Conservation (phyloP, 2,888 invertebrate genomes). For the Hyles lineata region DNA sequence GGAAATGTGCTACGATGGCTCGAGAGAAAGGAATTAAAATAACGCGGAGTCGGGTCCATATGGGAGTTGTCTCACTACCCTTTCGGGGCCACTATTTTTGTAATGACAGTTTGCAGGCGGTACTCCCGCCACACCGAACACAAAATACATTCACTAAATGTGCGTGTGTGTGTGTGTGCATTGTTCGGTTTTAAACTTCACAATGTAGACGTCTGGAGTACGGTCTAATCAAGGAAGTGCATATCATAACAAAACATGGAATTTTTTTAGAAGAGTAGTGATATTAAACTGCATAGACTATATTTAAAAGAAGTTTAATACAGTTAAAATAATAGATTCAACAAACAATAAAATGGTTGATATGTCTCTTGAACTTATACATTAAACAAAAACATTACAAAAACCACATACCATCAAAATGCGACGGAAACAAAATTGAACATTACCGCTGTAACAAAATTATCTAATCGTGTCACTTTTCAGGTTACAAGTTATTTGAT, state of each 20-base stretch:
- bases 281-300: no score
- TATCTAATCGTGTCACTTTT: no score
- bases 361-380: no score
- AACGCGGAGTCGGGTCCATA: constrained; percentile 67
- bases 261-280: no score
- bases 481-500: no score
- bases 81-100: constrained; percentile 83
- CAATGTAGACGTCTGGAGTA: background rate
- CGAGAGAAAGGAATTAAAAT: constrained; percentile 71
- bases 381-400: no score
- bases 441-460: no score
- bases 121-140: constrained; percentile 34
- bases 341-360: no score
- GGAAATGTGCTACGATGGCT: constrained; percentile 43
- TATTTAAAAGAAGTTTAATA: no score
- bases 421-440: no score
- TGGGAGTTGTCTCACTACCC: constrained; percentile 79
- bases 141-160: constrained; percentile 8
- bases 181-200: constrained; percentile 8
- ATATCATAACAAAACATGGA: background rate
- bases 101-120: constrained; percentile 83
- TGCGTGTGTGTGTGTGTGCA: constrained; percentile 4
- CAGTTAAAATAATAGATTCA: no score
- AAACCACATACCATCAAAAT: no score
- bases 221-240: background rate